Conservation (phyloP, 2,797 vertebrate species). For the Sebastes vulpes region DNA sequence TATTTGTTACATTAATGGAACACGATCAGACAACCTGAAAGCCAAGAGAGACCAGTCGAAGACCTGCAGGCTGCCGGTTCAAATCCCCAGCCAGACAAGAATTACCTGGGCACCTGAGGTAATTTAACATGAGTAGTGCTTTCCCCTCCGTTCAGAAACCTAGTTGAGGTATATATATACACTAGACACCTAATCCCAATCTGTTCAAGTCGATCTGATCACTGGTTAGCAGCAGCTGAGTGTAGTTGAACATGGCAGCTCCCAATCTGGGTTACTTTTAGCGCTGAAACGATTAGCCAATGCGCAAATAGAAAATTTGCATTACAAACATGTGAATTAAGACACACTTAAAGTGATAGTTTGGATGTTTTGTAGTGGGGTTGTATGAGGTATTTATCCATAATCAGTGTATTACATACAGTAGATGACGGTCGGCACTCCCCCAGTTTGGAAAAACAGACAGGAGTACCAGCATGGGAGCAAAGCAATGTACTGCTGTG, state of each 20-base stretch:
- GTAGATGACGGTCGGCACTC: too few relatives aligned
- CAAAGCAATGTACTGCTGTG: too few relatives aligned
- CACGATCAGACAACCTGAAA: slow-evolving; percentile 39
- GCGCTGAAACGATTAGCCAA: not conserved
- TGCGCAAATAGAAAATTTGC: not conserved
- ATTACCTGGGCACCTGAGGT: slow-evolving; percentile 8
- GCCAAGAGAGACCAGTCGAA: not conserved
- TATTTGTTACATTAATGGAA: slow-evolving; percentile 39
- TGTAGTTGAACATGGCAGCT: not conserved
- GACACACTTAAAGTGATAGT: not conserved
- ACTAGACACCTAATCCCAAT: not conserved
- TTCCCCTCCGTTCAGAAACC: not conserved
- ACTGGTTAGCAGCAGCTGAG: not conserved
- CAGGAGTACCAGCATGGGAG: too few relatives aligned
- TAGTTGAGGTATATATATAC: not conserved
- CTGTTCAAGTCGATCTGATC: slow-evolving; percentile 9
- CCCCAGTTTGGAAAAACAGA: too few relatives aligned
- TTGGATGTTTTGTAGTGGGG: rapidly evolving
- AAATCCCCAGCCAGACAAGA: slow-evolving; percentile 19
- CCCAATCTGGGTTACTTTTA: not conserved
- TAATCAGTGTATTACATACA: too few relatives aligned
- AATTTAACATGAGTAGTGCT: slow-evolving; percentile 31
- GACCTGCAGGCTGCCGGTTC: slow-evolving; percentile 27
- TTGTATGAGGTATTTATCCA: not conserved
- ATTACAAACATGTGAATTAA: not conserved